Percentiles rank a stretch among this genome's conserved stretches.
These are phyloP conservation scores for Cynocephalus volans DNA, from an alignment of 2,113 vertebrate genomes.

Conservation along the genomic window DNA sequence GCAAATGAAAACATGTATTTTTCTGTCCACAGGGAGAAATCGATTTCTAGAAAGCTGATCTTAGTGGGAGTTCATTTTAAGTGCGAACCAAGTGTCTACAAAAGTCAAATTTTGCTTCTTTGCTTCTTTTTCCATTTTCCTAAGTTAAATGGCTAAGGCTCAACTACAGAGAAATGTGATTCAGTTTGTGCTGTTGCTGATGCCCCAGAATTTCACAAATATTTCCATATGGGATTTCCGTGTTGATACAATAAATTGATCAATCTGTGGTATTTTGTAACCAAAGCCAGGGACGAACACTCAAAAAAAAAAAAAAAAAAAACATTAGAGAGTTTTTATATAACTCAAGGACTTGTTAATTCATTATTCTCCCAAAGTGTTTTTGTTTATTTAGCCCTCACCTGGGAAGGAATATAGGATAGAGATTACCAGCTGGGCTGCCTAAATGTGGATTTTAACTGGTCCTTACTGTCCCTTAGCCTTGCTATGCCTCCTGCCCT, in stretches of 20 bases:
- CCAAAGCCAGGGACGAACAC: background rate
- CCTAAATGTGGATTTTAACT: background rate
- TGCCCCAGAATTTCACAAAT: too few species aligned
- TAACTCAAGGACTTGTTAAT: background rate
- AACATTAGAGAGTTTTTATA: background rate
- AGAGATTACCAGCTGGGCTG: rapidly evolving
- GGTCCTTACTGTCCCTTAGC: rapidly evolving
- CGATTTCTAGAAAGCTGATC: background rate
- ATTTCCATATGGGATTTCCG: background rate
- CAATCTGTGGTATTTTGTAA: background rate
- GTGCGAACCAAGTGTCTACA: background rate
- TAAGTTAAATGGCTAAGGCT: background rate
- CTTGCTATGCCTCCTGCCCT: too few species aligned
- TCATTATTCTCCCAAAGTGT: background rate
- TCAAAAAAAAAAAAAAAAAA: background rate
- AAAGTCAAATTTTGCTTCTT: background rate
- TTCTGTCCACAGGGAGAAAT: background rate
- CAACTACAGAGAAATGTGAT: background rate
- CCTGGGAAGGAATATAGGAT: background rate
- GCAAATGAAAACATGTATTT: background rate
- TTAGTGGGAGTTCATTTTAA: constrained; percentile 39
- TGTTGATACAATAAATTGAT: background rate
- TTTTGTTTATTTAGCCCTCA: background rate
- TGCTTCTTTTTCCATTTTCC: background rate
- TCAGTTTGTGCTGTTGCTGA: rapidly evolving